phyloP scores from a whole-genome alignment of 2,888 invertebrate species.

The Druceiella hillmani region DNA sequence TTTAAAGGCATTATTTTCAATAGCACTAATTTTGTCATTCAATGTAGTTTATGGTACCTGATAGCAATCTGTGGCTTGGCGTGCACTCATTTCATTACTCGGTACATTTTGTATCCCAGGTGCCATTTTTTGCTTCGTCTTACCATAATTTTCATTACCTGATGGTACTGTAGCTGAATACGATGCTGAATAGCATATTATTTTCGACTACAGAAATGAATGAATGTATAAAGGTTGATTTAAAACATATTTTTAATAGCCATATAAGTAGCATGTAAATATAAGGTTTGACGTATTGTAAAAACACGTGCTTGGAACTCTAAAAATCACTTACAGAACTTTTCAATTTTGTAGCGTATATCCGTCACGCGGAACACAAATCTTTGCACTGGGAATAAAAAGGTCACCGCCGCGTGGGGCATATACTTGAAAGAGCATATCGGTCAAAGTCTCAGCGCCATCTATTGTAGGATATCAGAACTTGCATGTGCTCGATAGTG shows the following conservation, averaged over 20 bases:
- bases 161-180: slow-evolving; percentile 3
- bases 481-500: background rate
- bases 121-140: slow-evolving; percentile 14
- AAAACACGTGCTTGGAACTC: background rate
- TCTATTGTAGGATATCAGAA: background rate
- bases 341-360: no score
- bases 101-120: slow-evolving; percentile 19
- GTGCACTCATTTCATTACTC: slow-evolving; percentile 18
- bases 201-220: slow-evolving; percentile 4
- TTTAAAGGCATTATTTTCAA: slow-evolving; percentile 12
- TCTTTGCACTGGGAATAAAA: slow-evolving; percentile 7
- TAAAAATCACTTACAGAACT: slow-evolving; percentile 3
- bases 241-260: slow-evolving; percentile 5
- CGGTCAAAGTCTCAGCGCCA: background rate
- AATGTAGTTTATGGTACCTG: slow-evolving; percentile 7
- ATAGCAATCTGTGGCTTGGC: no score
- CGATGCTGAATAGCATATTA: slow-evolving; percentile 3
- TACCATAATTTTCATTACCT: slow-evolving; percentile 18
- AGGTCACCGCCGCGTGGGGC: slow-evolving; percentile 7
- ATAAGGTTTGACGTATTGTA: slow-evolving; percentile 1
- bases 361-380: slow-evolving; percentile 6
- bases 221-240: background rate
- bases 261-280: slow-evolving; percentile 2
- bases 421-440: slow-evolving; percentile 5
- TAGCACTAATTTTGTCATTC: slow-evolving; percentile 9